phyloP scores from a whole-genome alignment of 2,113 vertebrate genomes.

The Chlamydotis undulata region DNA sequence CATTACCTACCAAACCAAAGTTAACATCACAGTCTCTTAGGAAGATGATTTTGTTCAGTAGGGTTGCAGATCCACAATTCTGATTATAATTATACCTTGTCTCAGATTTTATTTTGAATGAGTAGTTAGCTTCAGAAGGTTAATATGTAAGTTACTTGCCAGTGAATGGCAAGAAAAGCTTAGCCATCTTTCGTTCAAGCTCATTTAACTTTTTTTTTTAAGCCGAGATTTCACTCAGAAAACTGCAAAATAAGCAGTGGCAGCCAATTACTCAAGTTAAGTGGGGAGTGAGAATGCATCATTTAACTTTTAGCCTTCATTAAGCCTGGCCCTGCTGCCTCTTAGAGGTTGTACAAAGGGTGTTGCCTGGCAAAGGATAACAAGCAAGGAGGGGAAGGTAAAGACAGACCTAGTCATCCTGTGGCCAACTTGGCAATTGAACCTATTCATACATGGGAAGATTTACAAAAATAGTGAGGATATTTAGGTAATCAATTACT shows the following conservation, averaged over 20 bases:
- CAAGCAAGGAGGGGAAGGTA: neutral
- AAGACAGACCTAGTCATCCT: neutral
- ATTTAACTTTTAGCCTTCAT: constrained; percentile 53
- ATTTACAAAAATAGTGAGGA: neutral
- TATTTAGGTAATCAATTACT: neutral
- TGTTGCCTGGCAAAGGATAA: neutral
- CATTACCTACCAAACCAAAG: neutral
- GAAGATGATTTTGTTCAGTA: neutral
- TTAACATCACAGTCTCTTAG: neutral
- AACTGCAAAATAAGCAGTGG: constrained; percentile 61
- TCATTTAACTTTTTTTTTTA: constrained; percentile 60
- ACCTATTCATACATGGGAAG: neutral
- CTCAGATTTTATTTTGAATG: neutral
- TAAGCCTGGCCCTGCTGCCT: neutral
- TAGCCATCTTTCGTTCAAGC: constrained; percentile 52
- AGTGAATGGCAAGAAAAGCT: neutral
- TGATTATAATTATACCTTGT: neutral
- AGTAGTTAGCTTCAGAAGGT: neutral
- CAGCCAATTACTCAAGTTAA: constrained; percentile 59
- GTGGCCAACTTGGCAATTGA: neutral
- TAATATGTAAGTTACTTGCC: neutral
- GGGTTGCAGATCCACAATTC: neutral
- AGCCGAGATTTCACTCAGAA: constrained; percentile 41
- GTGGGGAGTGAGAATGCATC: neutral
- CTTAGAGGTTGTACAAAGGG: neutral